Conservation (phyloP, 1,140 invertebrate genomes). For the Lepidurus arcticus region DNA sequence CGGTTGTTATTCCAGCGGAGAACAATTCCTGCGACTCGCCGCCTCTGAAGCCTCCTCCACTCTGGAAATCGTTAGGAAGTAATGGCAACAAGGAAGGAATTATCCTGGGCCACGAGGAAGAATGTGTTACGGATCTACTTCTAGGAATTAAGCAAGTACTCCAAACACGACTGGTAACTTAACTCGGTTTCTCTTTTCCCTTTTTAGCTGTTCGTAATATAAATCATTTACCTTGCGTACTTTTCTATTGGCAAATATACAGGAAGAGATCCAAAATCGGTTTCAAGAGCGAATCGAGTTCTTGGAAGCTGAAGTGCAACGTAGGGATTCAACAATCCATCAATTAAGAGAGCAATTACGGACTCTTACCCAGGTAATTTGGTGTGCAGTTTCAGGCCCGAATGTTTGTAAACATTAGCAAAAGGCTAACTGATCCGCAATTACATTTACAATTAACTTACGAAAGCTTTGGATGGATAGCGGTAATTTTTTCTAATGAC, state of each 20-base stretch:
- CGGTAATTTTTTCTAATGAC: too few relatives aligned
- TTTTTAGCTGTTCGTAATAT: too few relatives aligned
- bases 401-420: too few relatives aligned
- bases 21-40: constrained; percentile 37
- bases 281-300: constrained; percentile 58
- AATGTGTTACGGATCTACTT: constrained; percentile 36
- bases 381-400: too few relatives aligned
- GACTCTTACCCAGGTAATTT: constrained; percentile 51
- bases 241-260: constrained; percentile 35
- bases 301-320: constrained; percentile 66
- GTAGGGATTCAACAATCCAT: constrained; percentile 68
- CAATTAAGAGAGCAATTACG: constrained; percentile 65
- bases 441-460: too few relatives aligned
- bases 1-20: neutral
- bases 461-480: too few relatives aligned
- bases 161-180: constrained; percentile 37
- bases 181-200: too few relatives aligned
- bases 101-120: constrained; percentile 32
- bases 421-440: too few relatives aligned
- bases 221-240: neutral
- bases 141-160: constrained; percentile 36
- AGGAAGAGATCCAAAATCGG: constrained; percentile 51
- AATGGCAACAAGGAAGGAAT: neutral
- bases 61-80: neutral
- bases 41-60: constrained; percentile 37